Base-by-base conservation (phyloP, 2,888 invertebrate genomes). In the Chymomyza procnemis region DNA sequence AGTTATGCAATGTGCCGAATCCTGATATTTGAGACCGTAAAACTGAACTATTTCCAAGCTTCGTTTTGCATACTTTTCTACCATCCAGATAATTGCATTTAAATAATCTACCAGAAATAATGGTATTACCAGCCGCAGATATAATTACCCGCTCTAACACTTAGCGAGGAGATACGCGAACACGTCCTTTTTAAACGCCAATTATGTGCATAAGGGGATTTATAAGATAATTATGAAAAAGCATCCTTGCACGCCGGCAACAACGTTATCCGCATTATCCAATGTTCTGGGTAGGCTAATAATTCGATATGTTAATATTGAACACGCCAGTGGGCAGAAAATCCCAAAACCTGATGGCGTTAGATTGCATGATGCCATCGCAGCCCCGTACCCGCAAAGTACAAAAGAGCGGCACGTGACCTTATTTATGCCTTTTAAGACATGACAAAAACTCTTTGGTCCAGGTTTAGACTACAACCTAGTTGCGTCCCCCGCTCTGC, bases 401-500 rank as follows among this genome's bases (percentile, higher is more conserved):
- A 75, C 68, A 77, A 78, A 85, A 69, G 73, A 68, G 69, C 68
- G 85, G 78, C 90, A 90, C 90, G 90, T 89, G 90, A 81, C 90
- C 87, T 82, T 90, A 90, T 90, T 90, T 90, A 90, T 88, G 88
- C 78, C 85, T 79, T 86, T 87, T 79, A 80, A 88, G 85, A 78
- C 85, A 78, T 79, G 84, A 88, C 81, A 84, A 87, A 79, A 74
- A 75, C 71, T 73, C 72, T 72, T 67, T 66, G 76, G 73, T 61
- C 34, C 34, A 41, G 12, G 34, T 41, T 41, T 18, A 63, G 66
- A 71, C 60, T 61, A 61, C 69, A 67, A 70, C 67, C 73, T 65
- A 57, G 55, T 22, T 52, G 66, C 67, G 52, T 26, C 34, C 34
- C 34, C 34, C 34, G 12, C 34, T 41, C 1, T 41, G 6, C 3